Evolutionary conservation across 2,888 invertebrate species (phyloP), one percentile per base, ranked within the genome.

Genomic region (Caenorhabditis sp.): DNA sequence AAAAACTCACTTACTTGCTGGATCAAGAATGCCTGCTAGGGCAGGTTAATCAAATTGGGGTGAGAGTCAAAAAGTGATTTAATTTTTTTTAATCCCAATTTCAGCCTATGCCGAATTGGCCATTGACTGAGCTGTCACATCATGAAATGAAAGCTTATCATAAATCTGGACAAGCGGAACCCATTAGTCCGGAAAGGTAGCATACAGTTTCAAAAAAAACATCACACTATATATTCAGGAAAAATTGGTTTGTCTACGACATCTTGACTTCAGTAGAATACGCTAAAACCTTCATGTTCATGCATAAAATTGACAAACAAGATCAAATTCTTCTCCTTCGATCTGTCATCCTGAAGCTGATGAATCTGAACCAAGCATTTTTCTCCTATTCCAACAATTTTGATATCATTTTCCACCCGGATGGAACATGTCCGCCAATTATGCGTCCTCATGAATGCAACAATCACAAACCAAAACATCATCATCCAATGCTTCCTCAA

Each of bases 231-330:
- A 37, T 9, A 60, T 61, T 61, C 40, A 64, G 71, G n/a, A 83
- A 86, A 35, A 79, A 81, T 44, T 86, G 87, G 87, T 82, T 87
- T 47, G 70, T 78, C 11, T 85, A 67, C 26, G 87, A 87, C 47
- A 47, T 83, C 2, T 26, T 86, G 22, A 82, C 85, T 1, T 76
- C 85, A 0, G 85, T 87, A 0, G 87, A 87, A 51, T 87, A 86
- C 55, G 85, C 84, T 0, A 86, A 86, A 50, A 87, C 87, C 0
- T 87, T 87, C 67, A 80, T 83, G 67, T 87, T 87, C 56, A 79
- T 86, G 26, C 70, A 84, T n/a, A 70, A 82, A 58, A 69, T 87
- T 32, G 55, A 11, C 0, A 61, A 61, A 50, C 15, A 61, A 2
- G 86, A 87, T 51, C 74, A 81, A 76, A 67, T 81, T 24, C 55